phyloP scores from a whole-genome alignment of 2,113 vertebrate genomes.

The Syngnathus typhle region DNA sequence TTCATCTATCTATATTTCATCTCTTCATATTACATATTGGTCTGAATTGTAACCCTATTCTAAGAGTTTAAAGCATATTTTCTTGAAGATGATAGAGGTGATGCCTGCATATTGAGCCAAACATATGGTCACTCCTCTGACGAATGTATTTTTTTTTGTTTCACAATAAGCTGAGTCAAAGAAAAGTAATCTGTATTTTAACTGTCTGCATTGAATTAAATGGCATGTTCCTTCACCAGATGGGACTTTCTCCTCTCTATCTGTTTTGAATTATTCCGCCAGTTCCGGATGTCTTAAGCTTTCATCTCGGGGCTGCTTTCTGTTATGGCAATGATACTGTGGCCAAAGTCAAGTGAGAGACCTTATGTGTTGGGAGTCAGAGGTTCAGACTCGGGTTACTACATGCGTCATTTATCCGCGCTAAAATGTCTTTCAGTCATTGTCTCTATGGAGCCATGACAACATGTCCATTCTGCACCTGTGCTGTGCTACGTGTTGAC shows the following conservation, averaged over 20 bases:
- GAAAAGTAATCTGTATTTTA: constrained; percentile 35
- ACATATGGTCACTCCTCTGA: constrained; percentile 15
- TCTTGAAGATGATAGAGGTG: neutral
- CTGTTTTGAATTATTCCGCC: constrained; percentile 69
- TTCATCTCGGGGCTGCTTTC: constrained; percentile 63
- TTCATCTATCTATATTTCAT: too few relatives aligned
- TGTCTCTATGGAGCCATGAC: neutral
- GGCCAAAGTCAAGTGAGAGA: constrained; percentile 48
- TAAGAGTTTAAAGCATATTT: neutral
- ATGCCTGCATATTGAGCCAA: constrained; percentile 10
- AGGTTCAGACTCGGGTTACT: constrained; percentile 55
- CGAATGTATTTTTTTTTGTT: constrained; percentile 18
- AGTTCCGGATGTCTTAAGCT: constrained; percentile 64
- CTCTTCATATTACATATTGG: neutral
- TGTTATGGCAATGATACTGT: constrained; percentile 53
- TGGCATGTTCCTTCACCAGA: constrained; percentile 60
- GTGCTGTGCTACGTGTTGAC: neutral
- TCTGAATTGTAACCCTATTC: neutral
- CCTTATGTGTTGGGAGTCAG: constrained; percentile 43
- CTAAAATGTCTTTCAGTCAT: constrained; percentile 13
- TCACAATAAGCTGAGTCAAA: constrained; percentile 10
- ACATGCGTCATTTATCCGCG: constrained; percentile 7
- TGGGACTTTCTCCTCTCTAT: constrained; percentile 66
- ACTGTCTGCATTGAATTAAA: constrained; percentile 64
- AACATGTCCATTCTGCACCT: neutral